These are phyloP conservation scores for Taphrorychus bicolor DNA, from an alignment of 2,888 invertebrate genomes.

Conservation along the genomic window DNA sequence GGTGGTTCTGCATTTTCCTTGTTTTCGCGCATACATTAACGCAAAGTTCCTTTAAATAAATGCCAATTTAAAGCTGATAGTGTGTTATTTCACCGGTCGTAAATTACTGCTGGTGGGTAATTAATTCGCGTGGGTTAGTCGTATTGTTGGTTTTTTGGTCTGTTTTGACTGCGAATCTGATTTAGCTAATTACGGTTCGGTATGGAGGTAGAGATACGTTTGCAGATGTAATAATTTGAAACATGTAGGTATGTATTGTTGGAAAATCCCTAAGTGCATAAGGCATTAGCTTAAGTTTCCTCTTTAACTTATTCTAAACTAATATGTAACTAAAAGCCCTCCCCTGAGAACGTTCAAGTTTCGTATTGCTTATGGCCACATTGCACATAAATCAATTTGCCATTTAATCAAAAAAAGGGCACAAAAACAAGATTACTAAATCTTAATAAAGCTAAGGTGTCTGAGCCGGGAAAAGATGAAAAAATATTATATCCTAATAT, in stretches of 20 bases:
- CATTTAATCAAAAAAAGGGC: slow-evolving; percentile 44
- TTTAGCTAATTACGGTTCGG: slow-evolving; percentile 22
- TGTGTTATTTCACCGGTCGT: slow-evolving; percentile 39
- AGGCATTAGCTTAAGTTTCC: too few relatives aligned
- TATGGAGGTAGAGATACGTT: neutral
- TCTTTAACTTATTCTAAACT: too few relatives aligned
- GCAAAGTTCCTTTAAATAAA: slow-evolving; percentile 39
- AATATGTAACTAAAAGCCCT: too few relatives aligned
- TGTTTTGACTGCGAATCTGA: slow-evolving; percentile 26
- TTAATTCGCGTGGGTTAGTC: slow-evolving; percentile 36
- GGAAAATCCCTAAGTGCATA: too few relatives aligned
- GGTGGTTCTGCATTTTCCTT: slow-evolving; percentile 22
- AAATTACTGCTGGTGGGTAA: slow-evolving; percentile 38
- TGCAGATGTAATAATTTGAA: neutral
- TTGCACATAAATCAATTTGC: slow-evolving; percentile 47
- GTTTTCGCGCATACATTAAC: slow-evolving; percentile 39
- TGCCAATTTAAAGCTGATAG: slow-evolving; percentile 37
- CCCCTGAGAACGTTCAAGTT: too few relatives aligned
- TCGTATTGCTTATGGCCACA: too few relatives aligned
- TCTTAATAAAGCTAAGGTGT: slow-evolving; percentile 54
- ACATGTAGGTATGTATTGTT: too few relatives aligned
- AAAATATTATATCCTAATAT: slow-evolving; percentile 61
- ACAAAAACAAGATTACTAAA: slow-evolving; percentile 52
- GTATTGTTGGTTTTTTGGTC: slow-evolving; percentile 36
- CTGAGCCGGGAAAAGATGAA: slow-evolving; percentile 51